Base-by-base conservation (phyloP, 2,113 vertebrate species). In the Thalassoma bifasciatum region DNA sequence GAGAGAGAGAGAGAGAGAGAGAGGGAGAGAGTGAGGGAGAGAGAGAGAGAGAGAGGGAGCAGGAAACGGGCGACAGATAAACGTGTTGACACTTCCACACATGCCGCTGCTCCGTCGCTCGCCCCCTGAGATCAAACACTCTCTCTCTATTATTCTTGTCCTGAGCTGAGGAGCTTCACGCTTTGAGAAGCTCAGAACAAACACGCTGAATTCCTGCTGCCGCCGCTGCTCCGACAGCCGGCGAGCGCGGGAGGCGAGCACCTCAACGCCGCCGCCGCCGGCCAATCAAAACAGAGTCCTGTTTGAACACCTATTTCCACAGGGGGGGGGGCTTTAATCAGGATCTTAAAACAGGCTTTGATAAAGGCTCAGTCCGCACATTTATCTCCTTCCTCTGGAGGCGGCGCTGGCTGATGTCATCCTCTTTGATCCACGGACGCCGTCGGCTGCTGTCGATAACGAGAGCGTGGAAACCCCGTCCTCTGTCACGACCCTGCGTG, bases 281-380 rank as follows among this genome's bases (percentile, higher is more conserved):
- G 92, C 93, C 93, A 93, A 92, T 71, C 61, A 85, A 93, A 94
- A 94, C 87, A 94, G 84, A 88, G 76, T 91, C 86, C 47, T 92
- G 91, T 93, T 93, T 94, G 90, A 93, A 89, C 83, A 89, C 87
- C 88, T 89, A 89, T 89, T 86, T 91, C 86, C 85, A 84, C 82
- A 82, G 88, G 82, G 89, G 84, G 69, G 1, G 75, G 47, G 49
- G 76, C 90, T 91, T 92, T 93, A 92, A 93, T 94, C 92, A 86
- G 88, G 75, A 82, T 86, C 83, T 88, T 80, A 72, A 91, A 92
- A 93, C 89, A 93, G 86, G 69, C 81, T 93, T 93, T 92, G 92
- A 93, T 91, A 92, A 91, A 88, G 75, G 71, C 77, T 65, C 57
- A 22, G 37, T 30, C 30, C 30, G 30, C 30, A 6, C 30, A 30